Evolutionary conservation across 2,888 invertebrate genomes (phyloP).

Genomic region (Troides helena): DNA sequence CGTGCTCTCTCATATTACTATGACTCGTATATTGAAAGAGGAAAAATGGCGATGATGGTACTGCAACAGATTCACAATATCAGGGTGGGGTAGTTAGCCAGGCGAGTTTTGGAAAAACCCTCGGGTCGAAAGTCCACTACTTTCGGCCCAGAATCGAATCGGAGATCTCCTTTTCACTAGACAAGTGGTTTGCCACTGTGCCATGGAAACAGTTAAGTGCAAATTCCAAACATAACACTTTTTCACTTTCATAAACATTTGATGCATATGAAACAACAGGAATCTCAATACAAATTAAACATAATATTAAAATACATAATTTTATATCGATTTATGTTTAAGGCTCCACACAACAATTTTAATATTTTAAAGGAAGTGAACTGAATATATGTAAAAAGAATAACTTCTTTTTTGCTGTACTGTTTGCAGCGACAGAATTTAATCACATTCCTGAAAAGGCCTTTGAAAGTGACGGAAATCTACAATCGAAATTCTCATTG

Average conservation of each 20-base stretch:
- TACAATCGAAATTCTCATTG: conserved; percentile 54
- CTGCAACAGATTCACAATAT: too few species aligned
- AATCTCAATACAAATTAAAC: not conserved
- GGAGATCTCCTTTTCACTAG: too few species aligned
- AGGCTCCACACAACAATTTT: not conserved
- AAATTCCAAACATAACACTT: not conserved
- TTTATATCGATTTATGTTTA: not conserved
- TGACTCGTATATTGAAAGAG: too few species aligned
- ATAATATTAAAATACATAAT: not conserved
- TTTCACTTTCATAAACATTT: not conserved
- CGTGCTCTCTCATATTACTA: too few species aligned
- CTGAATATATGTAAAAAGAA: not conserved
- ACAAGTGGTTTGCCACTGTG: too few species aligned
- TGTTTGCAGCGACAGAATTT: conserved; percentile 8
- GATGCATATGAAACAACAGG: not conserved
- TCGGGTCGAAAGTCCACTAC: too few species aligned
- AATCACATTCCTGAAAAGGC: conserved; percentile 53
- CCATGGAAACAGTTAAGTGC: not conserved
- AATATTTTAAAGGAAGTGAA: not conserved
- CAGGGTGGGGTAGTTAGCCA: too few species aligned
- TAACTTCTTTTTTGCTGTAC: not conserved
- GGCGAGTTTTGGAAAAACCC: too few species aligned
- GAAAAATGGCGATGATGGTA: too few species aligned
- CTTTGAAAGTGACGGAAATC: conserved; percentile 34
- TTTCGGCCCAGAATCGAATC: too few species aligned